A percentile compares a stretch with the other conserved stretches of the same genome.
Conservation (phyloP, 2,113 vertebrate species). For the Blennius ocellaris region DNA sequence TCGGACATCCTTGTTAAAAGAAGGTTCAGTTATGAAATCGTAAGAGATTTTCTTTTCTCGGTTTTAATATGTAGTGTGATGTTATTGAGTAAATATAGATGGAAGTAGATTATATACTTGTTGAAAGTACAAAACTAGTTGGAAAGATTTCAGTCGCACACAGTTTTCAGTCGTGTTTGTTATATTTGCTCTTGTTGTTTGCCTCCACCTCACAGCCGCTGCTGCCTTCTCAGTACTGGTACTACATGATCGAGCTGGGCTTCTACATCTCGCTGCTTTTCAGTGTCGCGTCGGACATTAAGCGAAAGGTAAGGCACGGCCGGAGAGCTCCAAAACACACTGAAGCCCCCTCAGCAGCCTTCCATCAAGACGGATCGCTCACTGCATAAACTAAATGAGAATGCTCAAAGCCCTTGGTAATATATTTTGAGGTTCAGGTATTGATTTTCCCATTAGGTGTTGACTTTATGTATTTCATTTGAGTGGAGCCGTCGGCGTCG, state of each 20-base stretch:
- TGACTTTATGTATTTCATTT: constrained; percentile 9
- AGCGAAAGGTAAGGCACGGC: constrained; percentile 88
- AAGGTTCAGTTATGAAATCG: too few species aligned
- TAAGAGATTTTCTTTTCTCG: too few species aligned
- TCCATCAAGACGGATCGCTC: constrained; percentile 21
- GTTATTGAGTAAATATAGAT: too few species aligned
- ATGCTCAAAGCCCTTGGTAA: constrained; percentile 7
- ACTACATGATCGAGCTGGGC: constrained; percentile 92
- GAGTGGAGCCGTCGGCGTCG: constrained; percentile 32
- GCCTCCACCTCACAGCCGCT: constrained; percentile 81
- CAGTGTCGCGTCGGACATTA: constrained; percentile 90
- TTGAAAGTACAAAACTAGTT: too few species aligned
- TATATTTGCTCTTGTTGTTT: not conserved
- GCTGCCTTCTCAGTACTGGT: constrained; percentile 87
- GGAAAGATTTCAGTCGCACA: too few species aligned
- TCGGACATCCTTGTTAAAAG: too few species aligned
- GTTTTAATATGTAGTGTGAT: too few species aligned
- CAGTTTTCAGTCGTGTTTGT: too few species aligned
- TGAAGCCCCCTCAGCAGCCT: not conserved
- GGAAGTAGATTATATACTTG: too few species aligned
- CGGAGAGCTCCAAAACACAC: too few species aligned
- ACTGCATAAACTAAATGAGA: not conserved
- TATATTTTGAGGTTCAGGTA: constrained; percentile 48
- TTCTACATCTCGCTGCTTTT: constrained; percentile 91
- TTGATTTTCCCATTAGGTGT: constrained; percentile 38